These are phyloP conservation scores for Ametastegia equiseti DNA, from an alignment of 2,888 invertebrate species.

Conservation along the genomic window DNA sequence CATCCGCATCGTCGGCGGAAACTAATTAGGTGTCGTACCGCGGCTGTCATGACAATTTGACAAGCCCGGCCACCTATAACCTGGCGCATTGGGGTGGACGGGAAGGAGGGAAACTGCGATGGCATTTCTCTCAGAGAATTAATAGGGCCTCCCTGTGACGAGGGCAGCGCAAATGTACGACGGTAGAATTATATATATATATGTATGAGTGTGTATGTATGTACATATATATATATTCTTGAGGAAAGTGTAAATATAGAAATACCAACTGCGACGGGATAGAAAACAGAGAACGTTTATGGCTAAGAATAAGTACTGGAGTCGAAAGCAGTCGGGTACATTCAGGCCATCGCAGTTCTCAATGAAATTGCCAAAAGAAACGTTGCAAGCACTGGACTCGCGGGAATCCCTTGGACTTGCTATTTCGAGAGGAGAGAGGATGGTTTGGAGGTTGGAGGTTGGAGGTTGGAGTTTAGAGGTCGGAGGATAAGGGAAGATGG, in stretches of 20 bases:
- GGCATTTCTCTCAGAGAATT: constrained; percentile 57
- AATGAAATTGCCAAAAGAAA: constrained; percentile 38
- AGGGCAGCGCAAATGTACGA: background rate
- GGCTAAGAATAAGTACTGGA: constrained; percentile 39
- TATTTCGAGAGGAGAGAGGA: background rate
- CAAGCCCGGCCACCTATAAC: constrained; percentile 39
- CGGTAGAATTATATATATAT: background rate
- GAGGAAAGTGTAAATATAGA: constrained; percentile 57
- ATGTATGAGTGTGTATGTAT: background rate
- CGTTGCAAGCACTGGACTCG: background rate
- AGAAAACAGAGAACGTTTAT: constrained; percentile 44
- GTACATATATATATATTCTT: background rate
- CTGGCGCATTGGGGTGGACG: constrained; percentile 31
- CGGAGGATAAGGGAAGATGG: constrained; percentile 36
- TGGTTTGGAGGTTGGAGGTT: background rate
- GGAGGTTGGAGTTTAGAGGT: background rate
- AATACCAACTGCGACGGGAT: constrained; percentile 47
- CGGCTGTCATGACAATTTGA: constrained; percentile 52
- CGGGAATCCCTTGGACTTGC: background rate
- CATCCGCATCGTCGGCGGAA: constrained; percentile 19
- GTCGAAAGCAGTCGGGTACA: background rate
- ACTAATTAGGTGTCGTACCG: constrained; percentile 49
- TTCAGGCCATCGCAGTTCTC: background rate
- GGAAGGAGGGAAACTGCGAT: too few species aligned
- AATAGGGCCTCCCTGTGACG: constrained; percentile 47